Conservation (phyloP, 2,113 vertebrate genomes). For the Notiomystis cincta region DNA sequence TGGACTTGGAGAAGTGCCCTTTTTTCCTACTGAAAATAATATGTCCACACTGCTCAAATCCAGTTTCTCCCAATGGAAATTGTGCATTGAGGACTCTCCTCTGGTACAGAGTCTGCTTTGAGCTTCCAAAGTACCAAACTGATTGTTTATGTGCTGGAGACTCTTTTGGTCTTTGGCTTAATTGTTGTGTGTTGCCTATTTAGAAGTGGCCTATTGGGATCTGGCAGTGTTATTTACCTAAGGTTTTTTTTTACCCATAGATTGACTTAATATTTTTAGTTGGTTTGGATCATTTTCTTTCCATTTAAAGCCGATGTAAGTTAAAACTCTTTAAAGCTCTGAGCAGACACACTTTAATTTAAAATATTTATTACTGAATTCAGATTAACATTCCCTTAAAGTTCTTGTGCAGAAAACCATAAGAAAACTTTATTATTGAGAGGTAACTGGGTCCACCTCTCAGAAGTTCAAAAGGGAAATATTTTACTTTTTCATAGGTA, state of each 20-base stretch:
- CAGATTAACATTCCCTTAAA: neutral
- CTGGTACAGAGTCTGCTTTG: neutral
- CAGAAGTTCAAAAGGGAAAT: neutral
- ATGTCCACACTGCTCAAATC: neutral
- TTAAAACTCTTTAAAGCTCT: neutral
- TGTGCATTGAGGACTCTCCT: neutral
- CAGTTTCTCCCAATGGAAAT: neutral
- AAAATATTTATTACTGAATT: neutral
- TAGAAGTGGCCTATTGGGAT: neutral
- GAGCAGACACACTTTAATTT: neutral
- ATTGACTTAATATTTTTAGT: neutral
- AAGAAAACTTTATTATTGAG: neutral
- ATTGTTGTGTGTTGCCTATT: neutral
- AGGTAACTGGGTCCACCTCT: neutral
- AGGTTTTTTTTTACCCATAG: neutral
- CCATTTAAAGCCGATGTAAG: neutral
- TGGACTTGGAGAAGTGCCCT: neutral
- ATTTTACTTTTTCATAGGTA: neutral
- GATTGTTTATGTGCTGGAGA: neutral
- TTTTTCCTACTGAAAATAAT: neutral
- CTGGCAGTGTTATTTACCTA: neutral
- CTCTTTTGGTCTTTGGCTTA: neutral
- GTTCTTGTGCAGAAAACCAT: neutral
- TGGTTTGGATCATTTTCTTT: neutral
- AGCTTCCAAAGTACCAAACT: neutral